Evolutionary conservation across 2,797 vertebrate genomes (phyloP).

Genomic region (Oreochromis grahami): DNA sequence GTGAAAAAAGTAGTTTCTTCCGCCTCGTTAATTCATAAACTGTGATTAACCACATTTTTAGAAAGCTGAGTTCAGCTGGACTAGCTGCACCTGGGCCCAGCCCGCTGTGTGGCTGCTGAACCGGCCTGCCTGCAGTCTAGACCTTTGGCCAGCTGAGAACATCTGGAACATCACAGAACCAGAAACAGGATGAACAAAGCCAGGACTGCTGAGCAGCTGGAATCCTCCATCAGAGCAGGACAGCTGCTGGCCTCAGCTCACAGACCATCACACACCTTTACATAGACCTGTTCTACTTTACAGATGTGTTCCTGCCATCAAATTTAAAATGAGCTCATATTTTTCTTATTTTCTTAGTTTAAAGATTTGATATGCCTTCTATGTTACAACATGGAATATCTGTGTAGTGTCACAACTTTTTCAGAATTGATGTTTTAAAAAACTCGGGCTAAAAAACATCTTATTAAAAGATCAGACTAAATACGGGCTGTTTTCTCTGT

Average conservation of each 20-base stretch:
- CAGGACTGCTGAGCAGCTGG: background rate
- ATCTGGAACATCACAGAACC: background rate
- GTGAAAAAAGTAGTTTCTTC: background rate
- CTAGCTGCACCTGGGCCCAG: background rate
- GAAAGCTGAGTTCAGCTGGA: background rate
- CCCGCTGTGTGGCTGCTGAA: background rate
- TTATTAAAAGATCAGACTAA: background rate
- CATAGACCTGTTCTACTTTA: background rate
- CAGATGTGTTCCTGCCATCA: background rate
- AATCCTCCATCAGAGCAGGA: background rate
- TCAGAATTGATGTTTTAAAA: background rate
- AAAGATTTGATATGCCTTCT: background rate
- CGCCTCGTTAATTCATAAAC: rapidly evolving
- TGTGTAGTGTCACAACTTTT: background rate
- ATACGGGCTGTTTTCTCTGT: background rate
- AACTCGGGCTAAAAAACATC: rapidly evolving
- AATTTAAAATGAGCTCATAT: background rate
- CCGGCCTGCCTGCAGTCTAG: background rate
- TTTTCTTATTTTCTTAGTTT: background rate
- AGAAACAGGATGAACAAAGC: background rate
- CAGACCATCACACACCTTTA: background rate
- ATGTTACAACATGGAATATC: background rate
- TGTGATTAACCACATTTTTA: background rate
- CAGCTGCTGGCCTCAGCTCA: background rate
- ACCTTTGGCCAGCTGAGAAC: background rate